A percentile compares a stretch with the other conserved stretches of the same genome.
Conservation (phyloP, 2,888 invertebrate species). For the Caenorhabditis zanzibari region DNA sequence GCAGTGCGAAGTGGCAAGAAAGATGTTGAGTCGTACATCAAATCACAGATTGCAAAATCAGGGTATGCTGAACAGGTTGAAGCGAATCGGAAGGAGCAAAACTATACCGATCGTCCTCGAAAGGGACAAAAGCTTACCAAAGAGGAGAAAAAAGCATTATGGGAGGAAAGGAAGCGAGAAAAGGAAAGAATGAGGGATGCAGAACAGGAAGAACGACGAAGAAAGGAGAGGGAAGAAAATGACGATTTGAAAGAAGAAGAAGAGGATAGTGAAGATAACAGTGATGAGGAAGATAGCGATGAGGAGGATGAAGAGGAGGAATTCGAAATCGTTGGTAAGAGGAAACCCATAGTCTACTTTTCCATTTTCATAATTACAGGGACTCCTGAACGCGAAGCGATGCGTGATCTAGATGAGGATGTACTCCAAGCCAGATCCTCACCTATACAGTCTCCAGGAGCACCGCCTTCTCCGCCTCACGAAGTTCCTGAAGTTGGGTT, state of each 20-base stretch:
- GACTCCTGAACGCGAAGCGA: conserved; percentile 46
- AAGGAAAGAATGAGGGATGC: conserved; percentile 3
- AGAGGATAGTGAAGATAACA: conserved; percentile 1
- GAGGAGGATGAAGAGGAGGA: conserved; percentile 40
- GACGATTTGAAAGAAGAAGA: conserved; percentile 12
- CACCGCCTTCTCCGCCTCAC: neutral
- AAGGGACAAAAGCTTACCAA: conserved; percentile 49
- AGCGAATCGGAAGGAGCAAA: conserved; percentile 57
- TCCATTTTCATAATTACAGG: conserved; percentile 23
- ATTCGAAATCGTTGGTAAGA: conserved; percentile 22
- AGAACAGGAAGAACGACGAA: neutral
- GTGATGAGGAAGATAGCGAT: conserved; percentile 27
- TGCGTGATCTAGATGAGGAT: conserved; percentile 12
- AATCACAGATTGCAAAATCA: conserved; percentile 18
- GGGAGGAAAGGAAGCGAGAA: conserved; percentile 32
- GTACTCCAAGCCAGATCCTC: conserved; percentile 21
- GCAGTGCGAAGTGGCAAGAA: conserved; percentile 55
- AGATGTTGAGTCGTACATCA: conserved; percentile 57
- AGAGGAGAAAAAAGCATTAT: conserved; percentile 40
- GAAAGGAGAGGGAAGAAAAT: conserved; percentile 4
- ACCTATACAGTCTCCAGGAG: conserved; percentile 13
- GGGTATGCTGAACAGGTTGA: conserved; percentile 44
- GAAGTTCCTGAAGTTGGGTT: conserved; percentile 23
- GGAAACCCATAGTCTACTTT: no score
- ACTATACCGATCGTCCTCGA: conserved; percentile 38